phyloP scores from a whole-genome alignment of 1,140 invertebrate species.

The Drosophila ficusphila region DNA sequence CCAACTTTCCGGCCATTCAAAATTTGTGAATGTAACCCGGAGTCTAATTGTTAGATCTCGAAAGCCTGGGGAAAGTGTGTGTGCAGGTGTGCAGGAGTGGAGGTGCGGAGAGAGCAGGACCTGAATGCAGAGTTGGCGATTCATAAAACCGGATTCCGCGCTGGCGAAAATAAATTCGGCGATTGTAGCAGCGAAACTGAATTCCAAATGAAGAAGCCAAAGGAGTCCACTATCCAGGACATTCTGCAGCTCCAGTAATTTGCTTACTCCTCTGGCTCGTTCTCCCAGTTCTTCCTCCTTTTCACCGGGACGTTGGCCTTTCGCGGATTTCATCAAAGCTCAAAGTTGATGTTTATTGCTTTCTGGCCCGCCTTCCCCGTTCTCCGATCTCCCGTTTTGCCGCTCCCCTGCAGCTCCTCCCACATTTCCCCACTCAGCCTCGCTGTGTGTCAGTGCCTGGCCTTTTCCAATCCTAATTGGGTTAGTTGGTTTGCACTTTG shows the following conservation, averaged over 20 bases:
- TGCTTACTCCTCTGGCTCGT: conserved; percentile 23
- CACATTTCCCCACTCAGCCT: conserved; percentile 26
- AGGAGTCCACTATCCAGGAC: conserved; percentile 19
- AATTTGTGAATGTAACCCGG: conserved; percentile 50
- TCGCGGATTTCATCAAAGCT: conserved; percentile 49
- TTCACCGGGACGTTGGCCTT: conserved; percentile 29
- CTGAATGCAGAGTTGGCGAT: conserved; percentile 7
- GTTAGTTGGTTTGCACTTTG: conserved; percentile 66
- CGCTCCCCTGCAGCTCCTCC: neutral
- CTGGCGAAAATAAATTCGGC: conserved; percentile 35
- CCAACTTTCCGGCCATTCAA: conserved; percentile 45
- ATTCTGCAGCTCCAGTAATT: conserved; percentile 13
- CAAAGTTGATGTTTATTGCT: conserved; percentile 54
- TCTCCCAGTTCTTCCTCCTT: neutral
- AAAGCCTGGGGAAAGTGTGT: conserved; percentile 2
- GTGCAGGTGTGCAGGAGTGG: neutral
- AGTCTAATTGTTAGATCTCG: conserved; percentile 37
- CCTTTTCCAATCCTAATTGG: conserved; percentile 66
- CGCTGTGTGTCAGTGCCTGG: conserved; percentile 22
- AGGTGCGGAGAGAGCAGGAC: neutral
- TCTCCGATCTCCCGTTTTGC: neutral
- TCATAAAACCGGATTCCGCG: conserved; percentile 18
- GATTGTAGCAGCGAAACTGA: conserved; percentile 55
- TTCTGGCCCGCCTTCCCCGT: conserved; percentile 11
- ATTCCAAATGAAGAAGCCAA: conserved; percentile 57